A percentile compares a stretch with the other conserved stretches of the same genome.
These are phyloP conservation scores for Perithous albicinctus DNA, from an alignment of 2,888 invertebrate genomes.

Conservation along the genomic window DNA sequence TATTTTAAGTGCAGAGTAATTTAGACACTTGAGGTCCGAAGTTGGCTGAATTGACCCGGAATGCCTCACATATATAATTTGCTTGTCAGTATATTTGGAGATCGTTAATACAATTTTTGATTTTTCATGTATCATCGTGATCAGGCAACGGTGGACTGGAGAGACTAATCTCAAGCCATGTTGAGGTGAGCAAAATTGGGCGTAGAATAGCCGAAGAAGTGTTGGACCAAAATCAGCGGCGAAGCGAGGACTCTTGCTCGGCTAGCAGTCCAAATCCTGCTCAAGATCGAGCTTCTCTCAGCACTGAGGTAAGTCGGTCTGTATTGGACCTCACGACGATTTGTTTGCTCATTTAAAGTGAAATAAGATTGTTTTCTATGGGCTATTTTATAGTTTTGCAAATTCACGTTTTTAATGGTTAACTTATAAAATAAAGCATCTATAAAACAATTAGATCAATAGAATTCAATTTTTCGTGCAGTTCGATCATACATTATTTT, in stretches of 20 bases:
- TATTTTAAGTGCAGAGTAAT: too few relatives aligned
- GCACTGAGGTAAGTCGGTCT: conserved; percentile 79
- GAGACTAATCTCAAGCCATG: conserved; percentile 90
- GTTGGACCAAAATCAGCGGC: conserved; percentile 87
- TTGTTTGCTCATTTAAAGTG: not conserved
- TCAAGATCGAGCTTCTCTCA: conserved; percentile 82
- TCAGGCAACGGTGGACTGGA: conserved; percentile 88
- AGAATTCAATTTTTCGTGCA: too few relatives aligned
- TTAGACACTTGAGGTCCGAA: too few relatives aligned
- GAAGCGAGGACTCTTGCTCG: conserved; percentile 85
- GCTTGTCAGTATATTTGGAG: not conserved
- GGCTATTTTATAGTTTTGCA: too few relatives aligned
- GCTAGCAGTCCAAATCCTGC: conserved; percentile 84
- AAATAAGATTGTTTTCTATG: not conserved
- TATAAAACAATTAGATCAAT: too few relatives aligned
- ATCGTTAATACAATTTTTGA: not conserved
- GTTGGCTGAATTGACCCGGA: too few relatives aligned
- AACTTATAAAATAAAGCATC: too few relatives aligned
- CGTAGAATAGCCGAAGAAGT: conserved; percentile 93
- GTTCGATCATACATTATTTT: too few relatives aligned
- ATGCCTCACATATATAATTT: too few relatives aligned
- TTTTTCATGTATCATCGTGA: conserved; percentile 12
- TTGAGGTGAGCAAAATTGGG: conserved; percentile 94
- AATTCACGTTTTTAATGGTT: too few relatives aligned
- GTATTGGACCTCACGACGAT: not conserved